These are phyloP conservation scores for Siphamia tubifer DNA, from an alignment of 2,113 vertebrate genomes.

Conservation along the genomic window DNA sequence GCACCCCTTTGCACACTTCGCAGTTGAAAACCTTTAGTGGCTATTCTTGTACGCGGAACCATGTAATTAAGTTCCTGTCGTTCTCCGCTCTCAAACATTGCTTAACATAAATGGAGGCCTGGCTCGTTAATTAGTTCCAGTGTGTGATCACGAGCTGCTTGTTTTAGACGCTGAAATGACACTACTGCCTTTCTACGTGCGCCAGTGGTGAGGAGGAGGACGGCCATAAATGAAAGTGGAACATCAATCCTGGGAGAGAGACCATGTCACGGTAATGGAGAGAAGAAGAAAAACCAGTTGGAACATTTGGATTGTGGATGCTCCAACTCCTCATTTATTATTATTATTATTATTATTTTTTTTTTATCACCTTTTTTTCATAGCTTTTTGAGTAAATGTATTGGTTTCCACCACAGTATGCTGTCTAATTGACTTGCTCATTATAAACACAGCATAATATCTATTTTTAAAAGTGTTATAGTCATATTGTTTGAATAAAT, in stretches of 20 bases:
- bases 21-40: conserved; percentile 37
- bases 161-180: conserved; percentile 49
- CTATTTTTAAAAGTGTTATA: background rate
- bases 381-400: background rate
- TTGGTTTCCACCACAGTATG: background rate
- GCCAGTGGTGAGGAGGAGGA: conserved; percentile 10
- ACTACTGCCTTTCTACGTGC: conserved; percentile 18
- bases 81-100: conserved; percentile 55
- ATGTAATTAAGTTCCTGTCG: conserved; percentile 73
- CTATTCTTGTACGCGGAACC: conserved; percentile 54
- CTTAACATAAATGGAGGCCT: conserved; percentile 63
- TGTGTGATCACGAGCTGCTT: conserved; percentile 52
- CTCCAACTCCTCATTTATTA: background rate
- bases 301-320: conserved; percentile 8
- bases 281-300: conserved; percentile 29
- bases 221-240: conserved; percentile 55
- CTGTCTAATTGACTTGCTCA: too few species aligned
- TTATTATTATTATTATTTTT: too few species aligned
- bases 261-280: conserved; percentile 54
- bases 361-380: background rate
- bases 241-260: conserved; percentile 56
- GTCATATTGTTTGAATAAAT: background rate
- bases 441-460: too few species aligned
- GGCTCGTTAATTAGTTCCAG: conserved; percentile 75
- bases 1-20: background rate